These are phyloP conservation scores for Halichoerus grypus DNA, from an alignment of 2,113 vertebrate species.

Conservation along the genomic window DNA sequence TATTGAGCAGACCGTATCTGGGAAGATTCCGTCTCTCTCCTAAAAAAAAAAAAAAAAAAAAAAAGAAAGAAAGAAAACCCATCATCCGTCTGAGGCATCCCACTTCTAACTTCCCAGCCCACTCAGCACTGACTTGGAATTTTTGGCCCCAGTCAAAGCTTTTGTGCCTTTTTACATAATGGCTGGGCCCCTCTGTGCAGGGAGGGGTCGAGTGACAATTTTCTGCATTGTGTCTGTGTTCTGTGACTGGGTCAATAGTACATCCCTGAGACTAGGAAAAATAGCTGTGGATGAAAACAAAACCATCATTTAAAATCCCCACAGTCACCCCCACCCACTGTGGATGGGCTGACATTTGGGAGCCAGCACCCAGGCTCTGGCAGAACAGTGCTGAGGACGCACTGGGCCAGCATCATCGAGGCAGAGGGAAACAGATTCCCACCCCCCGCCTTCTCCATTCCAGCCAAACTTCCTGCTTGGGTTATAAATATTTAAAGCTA, in stretches of 20 bases:
- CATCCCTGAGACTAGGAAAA: conserved; percentile 61
- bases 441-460: conserved; percentile 64
- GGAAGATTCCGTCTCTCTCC: background rate
- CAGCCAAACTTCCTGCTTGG: conserved; percentile 82
- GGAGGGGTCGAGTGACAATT: conserved; percentile 46
- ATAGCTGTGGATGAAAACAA: conserved; percentile 67
- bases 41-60: background rate
- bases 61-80: background rate
- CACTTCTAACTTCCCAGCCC: conserved; percentile 69
- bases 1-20: background rate
- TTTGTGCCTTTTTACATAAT: conserved; percentile 72
- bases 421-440: conserved; percentile 64
- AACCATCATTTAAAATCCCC: background rate
- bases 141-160: conserved; percentile 58
- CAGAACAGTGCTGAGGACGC: background rate
- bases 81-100: background rate
- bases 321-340: background rate
- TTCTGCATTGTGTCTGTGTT: conserved; percentile 74
- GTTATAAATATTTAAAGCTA: conserved; percentile 86
- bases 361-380: background rate
- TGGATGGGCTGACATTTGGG: conserved; percentile 46
- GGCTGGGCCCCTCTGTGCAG: background rate
- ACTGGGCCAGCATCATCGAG: background rate
- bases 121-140: conserved; percentile 72
- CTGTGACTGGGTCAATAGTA: conserved; percentile 63